A percentile compares a stretch with the other conserved stretches of the same genome.
These are phyloP conservation scores for Xerus rutilus DNA, from an alignment of 2,797 vertebrate species.

Conservation along the genomic window DNA sequence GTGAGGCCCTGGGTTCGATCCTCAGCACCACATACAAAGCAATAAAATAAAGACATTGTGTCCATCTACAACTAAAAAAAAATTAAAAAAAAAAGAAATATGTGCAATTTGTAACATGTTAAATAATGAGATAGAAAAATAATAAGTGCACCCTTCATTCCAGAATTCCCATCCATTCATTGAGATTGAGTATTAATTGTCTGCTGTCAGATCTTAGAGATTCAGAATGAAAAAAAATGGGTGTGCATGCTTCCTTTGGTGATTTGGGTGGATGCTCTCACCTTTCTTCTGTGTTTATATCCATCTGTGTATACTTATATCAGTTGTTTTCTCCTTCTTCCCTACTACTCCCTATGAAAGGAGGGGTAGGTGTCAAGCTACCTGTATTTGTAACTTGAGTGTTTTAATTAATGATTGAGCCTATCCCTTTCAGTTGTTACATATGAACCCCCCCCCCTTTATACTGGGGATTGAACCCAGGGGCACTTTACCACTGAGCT, in stretches of 20 bases:
- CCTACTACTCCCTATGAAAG: neutral
- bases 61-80: too few species aligned
- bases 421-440: constrained; percentile 31
- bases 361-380: neutral
- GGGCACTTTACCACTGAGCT: too few species aligned
- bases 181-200: neutral
- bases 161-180: neutral
- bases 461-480: too few species aligned
- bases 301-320: neutral
- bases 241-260: neutral
- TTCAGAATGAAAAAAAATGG: neutral
- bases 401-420: neutral
- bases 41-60: too few species aligned
- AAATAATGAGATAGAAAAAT: neutral
- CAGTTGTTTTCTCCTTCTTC: neutral
- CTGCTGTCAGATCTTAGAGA: constrained; percentile 7
- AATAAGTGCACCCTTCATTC: neutral
- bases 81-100: too few species aligned
- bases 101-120: neutral
- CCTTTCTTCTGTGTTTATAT: neutral
- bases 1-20: too few species aligned
- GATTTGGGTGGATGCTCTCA: neutral
- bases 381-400: constrained; percentile 34
- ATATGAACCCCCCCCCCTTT: neutral
- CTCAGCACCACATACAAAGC: too few species aligned